Percentiles rank a stretch among this genome's conserved stretches.
Evolutionary conservation across 2,113 vertebrate species (phyloP).

Genomic region (Brevimyrus niger): DNA sequence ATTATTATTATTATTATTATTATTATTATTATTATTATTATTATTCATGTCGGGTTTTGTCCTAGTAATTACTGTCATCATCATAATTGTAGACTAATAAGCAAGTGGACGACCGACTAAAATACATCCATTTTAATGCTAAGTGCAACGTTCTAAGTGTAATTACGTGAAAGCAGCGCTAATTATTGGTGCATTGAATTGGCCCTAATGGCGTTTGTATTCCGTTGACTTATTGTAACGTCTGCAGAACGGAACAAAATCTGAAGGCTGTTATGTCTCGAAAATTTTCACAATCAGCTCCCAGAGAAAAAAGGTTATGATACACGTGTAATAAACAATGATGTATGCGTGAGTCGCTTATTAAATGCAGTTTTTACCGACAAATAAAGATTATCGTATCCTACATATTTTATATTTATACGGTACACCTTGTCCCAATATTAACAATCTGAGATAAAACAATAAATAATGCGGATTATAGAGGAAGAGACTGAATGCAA

Average conservation of each 20-base stretch:
- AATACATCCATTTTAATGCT: neutral
- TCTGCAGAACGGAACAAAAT: slow-evolving; percentile 41
- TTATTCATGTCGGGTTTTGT: neutral
- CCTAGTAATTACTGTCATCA: neutral
- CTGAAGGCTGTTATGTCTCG: slow-evolving; percentile 42
- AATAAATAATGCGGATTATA: neutral
- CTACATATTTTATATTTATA: neutral
- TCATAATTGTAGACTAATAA: neutral
- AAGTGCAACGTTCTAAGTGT: slow-evolving; percentile 18
- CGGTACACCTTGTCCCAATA: neutral
- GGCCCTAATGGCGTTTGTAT: slow-evolving; percentile 70
- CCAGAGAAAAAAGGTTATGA: slow-evolving; percentile 28
- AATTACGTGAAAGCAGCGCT: slow-evolving; percentile 58
- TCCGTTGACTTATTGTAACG: slow-evolving; percentile 51
- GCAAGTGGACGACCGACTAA: neutral
- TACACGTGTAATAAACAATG: slow-evolving; percentile 20
- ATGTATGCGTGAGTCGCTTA: neutral
- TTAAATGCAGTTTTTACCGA: neutral
- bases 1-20: neutral
- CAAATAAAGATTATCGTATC: neutral
- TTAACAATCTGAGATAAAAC: neutral
- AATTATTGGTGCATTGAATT: slow-evolving; percentile 74
- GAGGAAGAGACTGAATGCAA: neutral
- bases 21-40: neutral
- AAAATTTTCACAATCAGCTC: slow-evolving; percentile 47